These are phyloP conservation scores for Enteromius unitaeniatus DNA, from an alignment of 2,797 vertebrate species.

Conservation along the genomic window DNA sequence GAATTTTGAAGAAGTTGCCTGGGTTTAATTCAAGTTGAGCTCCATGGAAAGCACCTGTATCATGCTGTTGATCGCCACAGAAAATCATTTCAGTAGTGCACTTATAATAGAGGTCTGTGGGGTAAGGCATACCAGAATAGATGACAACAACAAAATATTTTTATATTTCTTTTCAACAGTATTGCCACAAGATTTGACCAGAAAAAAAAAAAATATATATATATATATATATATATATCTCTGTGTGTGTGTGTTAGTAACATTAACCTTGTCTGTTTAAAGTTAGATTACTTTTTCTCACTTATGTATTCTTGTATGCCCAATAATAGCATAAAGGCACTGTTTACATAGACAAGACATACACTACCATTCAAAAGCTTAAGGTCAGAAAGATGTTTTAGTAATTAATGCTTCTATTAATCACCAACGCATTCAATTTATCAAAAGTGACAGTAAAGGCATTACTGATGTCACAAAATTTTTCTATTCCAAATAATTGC, in stretches of 20 bases:
- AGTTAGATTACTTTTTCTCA: not conserved
- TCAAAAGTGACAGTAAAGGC: not conserved
- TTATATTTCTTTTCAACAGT: not conserved
- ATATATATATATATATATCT: no score
- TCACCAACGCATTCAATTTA: not conserved
- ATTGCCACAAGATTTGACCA: not conserved
- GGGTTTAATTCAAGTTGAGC: slow-evolving; percentile 18
- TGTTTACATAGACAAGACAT: not conserved
- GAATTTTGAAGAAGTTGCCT: slow-evolving; percentile 4
- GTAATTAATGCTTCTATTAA: not conserved
- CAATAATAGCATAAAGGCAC: not conserved
- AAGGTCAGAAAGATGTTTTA: not conserved
- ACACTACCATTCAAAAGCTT: not conserved
- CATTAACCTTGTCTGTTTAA: not conserved
- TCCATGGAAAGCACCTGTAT: slow-evolving; percentile 4
- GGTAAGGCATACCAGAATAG: not conserved
- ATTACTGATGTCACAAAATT: not conserved
- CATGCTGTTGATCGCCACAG: not conserved
- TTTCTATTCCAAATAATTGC: not conserved
- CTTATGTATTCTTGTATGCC: not conserved
- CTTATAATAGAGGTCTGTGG: slow-evolving; percentile 4
- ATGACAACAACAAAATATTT: not conserved
- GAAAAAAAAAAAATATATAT: not conserved
- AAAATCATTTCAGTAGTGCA: slow-evolving; percentile 15
- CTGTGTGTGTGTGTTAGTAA: no score